Evolutionary conservation across 2,888 invertebrate genomes (phyloP), one percentile per base, ranked within the genome.

Genomic region (Laspeyria flexula): DNA sequence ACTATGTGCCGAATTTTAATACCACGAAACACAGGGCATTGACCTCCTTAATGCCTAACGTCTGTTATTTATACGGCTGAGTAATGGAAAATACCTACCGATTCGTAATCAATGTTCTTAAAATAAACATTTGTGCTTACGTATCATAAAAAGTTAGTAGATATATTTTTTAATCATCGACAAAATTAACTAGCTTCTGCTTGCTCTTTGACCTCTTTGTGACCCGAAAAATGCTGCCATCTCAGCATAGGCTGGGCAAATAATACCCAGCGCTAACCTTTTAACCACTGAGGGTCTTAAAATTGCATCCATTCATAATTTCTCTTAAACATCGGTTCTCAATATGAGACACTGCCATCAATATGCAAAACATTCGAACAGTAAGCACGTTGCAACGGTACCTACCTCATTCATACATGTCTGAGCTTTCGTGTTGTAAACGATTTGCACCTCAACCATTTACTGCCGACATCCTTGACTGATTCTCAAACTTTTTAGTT

Each of bases 1-100:
- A 7, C 25, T 1, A 37, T 52, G 64, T 42, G 27, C 18, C 38
- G 48, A 53, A 53, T 60, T 65, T 53, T 35, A 48, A 55, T 53
- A 33, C 25, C 21, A 42, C 38, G 9, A 40, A 15, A 13, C 11
- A 33, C 35, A 27, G 48, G 44, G 37, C 51, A 69, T 16, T 49
- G 55, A 51, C 70, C 12, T 35, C 12, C n/a, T 18, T 4, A 15
- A 33, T 33, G 10, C 12, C 30, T n/a, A 30, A 7, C 15, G 1
- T 11, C 15, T 18, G 7, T 10, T 13, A 13, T 13, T 31, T 7
- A 5, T 2, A 1, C 1, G 13, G 31, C 7, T 42, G n/a, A 13
- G 31, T 23, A 16, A 18, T 33, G 25, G 15, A 42, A 33, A 25
- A 23, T 33, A 10, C 12, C 33, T 9, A 15, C 2, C 10, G 15